These are phyloP conservation scores for Zaprionus vittiger DNA, from an alignment of 1,140 invertebrate genomes.

Conservation along the genomic window DNA sequence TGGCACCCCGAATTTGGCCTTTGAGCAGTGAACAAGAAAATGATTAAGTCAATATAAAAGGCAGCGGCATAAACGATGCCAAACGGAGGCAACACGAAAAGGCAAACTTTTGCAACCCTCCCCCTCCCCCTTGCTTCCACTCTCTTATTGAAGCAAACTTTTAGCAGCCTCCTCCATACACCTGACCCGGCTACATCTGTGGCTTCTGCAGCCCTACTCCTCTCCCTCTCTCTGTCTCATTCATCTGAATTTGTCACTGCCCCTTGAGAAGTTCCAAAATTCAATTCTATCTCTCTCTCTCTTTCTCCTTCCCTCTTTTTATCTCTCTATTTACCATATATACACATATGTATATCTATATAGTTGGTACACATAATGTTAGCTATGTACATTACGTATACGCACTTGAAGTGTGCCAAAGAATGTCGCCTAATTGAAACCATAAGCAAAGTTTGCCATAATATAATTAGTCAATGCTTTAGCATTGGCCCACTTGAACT, in stretches of 20 bases:
- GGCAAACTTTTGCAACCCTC: background rate
- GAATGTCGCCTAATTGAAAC: conserved; percentile 51
- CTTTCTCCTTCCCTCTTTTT: background rate
- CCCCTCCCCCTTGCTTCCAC: background rate
- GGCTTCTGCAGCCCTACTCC: background rate
- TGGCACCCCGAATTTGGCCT: conserved; percentile 16
- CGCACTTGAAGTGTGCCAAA: background rate
- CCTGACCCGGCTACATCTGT: no score
- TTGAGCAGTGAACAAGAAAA: conserved; percentile 17
- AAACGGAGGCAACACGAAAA: conserved; percentile 5
- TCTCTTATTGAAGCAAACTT: no score
- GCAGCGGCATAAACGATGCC: conserved; percentile 2
- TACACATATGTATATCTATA: no score
- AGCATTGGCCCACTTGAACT: conserved; percentile 21
- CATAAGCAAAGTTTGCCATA: conserved; percentile 55
- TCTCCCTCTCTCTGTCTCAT: no score
- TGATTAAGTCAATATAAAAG: conserved; percentile 28
- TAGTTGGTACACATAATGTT: background rate
- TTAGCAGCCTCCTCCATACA: no score
- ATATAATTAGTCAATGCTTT: conserved; percentile 62
- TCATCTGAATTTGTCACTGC: no score
- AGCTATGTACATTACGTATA: background rate
- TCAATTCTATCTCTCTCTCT: background rate
- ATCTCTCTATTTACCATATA: background rate
- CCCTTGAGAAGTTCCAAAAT: background rate